Conservation (phyloP, 2,797 vertebrate species). For the Manis pentadactyla region DNA sequence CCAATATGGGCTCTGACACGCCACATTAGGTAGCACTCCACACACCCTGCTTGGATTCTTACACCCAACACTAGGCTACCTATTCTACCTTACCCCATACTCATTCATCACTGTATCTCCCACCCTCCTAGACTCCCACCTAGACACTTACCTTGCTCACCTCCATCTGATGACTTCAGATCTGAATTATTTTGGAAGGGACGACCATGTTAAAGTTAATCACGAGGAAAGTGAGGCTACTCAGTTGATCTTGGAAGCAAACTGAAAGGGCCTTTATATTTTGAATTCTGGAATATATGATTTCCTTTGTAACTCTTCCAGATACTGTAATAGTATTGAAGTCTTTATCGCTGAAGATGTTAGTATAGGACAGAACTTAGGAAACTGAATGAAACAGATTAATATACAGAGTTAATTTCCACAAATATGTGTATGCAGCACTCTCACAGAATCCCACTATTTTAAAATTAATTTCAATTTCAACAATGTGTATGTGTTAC, state of each 20-base stretch:
- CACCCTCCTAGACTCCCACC: fast-evolving
- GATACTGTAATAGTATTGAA: background rate
- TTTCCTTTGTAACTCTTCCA: background rate
- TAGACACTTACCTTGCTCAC: background rate
- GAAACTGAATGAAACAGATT: background rate
- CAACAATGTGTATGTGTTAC: background rate
- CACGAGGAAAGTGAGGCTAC: background rate
- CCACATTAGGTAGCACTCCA: background rate
- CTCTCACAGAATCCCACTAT: background rate
- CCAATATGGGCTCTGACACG: background rate
- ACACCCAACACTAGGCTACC: fast-evolving
- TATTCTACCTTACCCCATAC: background rate
- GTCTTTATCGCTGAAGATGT: background rate
- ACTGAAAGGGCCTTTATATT: background rate
- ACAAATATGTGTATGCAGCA: background rate
- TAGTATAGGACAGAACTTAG: background rate
- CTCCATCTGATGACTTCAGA: background rate
- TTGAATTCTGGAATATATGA: background rate
- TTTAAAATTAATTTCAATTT: background rate
- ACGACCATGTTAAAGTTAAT: background rate
- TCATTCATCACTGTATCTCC: background rate
- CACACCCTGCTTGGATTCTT: background rate
- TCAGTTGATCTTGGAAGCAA: background rate
- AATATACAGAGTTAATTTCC: background rate
- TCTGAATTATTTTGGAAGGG: background rate